Base-by-base conservation (phyloP, 1,140 invertebrate genomes). In the Leptinotarsa defecta region DNA sequence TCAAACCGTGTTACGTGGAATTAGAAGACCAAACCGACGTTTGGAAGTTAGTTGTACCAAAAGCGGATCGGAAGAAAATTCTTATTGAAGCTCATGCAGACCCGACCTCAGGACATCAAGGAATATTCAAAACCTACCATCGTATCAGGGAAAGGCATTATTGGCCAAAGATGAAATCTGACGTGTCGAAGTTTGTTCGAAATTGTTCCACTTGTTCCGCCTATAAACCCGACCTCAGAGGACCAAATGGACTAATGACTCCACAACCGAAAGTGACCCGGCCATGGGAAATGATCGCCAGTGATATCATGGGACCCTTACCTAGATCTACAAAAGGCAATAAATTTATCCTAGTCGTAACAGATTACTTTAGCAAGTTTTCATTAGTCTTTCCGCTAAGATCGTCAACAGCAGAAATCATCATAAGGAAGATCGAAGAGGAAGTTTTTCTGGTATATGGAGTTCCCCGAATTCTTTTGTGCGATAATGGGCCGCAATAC, bases 231-330 rank as follows among this genome's bases (percentile, higher is more conserved):
- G 76, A 81, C 15, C 78, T 82, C 63, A 76, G 72, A 61, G 15
- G 48, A 19, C 76, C 82, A 8, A 48, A 72, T 1, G 83, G 82
- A 1, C 63, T 83, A n/a, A 85, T 85, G 81, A 75, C 73, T n/a
- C 4, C 43, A 27, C 71, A 70, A 2, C 65, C 81, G 13, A 19
- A 62, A 2, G 48, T 81, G 6, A 48, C 62, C 11, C 27, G 79
- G 62, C 83, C 84, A 22, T 85, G 79, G 80, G 43, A 82, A 19
- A 69, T 77, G 5, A 73, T 85, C 1, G 73, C 80, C 0, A 68
- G 76, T 1, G 83, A 86, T 78, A 57, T 84, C 8, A 81, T 85
- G 73, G 84, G 85, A n/a, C 74, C 68, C 3, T 22, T 75, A 20
- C 74, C 74, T 17, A 71, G 48, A 22, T 75, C 68, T 27, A 57